Percentiles rank a stretch among this genome's conserved stretches.
Evolutionary conservation across 2,888 invertebrate genomes (phyloP).

Genomic region (Homarus gammarus): DNA sequence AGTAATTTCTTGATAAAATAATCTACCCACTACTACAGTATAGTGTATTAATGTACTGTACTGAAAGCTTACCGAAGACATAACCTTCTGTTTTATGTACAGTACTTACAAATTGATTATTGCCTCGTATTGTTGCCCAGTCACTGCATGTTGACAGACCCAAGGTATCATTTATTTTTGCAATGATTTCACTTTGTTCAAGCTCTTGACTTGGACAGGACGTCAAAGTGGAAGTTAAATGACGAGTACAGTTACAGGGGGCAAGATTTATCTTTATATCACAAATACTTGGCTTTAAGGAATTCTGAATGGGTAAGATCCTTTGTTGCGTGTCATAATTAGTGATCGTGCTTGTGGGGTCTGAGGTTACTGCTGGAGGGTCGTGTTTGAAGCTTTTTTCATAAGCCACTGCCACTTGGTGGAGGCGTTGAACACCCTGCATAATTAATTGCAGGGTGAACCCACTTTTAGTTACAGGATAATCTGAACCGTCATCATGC

Average conservation of each 20-base stretch:
- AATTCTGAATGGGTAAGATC: neutral
- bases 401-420: neutral
- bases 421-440: neutral
- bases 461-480: neutral
- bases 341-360: neutral
- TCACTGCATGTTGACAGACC: slow-evolving; percentile 53
- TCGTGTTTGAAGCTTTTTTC: neutral
- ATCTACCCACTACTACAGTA: too few relatives aligned
- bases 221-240: neutral
- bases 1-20: too few relatives aligned
- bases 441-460: neutral
- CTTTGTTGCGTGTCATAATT: neutral
- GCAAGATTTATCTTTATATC: neutral
- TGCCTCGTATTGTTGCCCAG: slow-evolving; percentile 45
- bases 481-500: slow-evolving; percentile 1
- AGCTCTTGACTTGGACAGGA: neutral
- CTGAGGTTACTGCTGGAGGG: too few relatives aligned
- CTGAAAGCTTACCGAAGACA: too few relatives aligned
- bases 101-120: slow-evolving; percentile 40
- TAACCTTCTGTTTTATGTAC: neutral
- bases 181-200: neutral
- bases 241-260: slow-evolving; percentile 37
- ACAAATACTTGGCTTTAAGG: neutral
- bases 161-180: slow-evolving; percentile 16
- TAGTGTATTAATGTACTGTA: too few relatives aligned